Conservation (phyloP, 1,140 invertebrate genomes). For the Mercenaria mercenaria region DNA sequence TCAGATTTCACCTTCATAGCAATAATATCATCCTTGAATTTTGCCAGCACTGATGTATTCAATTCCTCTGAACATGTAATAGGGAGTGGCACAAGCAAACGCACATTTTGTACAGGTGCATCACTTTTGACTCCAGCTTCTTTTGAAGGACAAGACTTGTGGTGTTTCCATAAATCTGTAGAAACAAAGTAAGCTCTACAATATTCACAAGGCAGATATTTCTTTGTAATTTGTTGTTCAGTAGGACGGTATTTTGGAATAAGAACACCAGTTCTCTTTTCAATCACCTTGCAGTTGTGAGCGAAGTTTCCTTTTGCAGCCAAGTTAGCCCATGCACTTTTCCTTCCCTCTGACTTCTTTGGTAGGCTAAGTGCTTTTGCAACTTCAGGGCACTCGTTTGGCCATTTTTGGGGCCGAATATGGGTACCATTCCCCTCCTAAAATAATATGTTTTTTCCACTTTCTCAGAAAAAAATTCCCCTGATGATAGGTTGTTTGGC, state of each 20-base stretch:
- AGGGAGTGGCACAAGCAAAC: neutral
- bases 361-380: neutral
- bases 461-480: too few species aligned
- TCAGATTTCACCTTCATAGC: neutral
- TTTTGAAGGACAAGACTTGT: neutral
- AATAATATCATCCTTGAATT: conserved; percentile 17
- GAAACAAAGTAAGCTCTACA: neutral
- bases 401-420: too few species aligned
- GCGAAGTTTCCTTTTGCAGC: neutral
- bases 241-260: conserved; percentile 36
- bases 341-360: neutral
- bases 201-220: conserved; percentile 25
- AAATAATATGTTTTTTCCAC: too few species aligned
- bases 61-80: neutral
- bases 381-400: too few species aligned
- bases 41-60: neutral
- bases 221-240: neutral
- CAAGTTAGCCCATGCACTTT: neutral
- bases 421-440: too few species aligned
- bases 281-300: conserved; percentile 12
- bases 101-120: conserved; percentile 5
- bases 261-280: neutral
- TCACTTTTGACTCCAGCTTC: neutral
- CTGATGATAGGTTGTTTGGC: too few species aligned
- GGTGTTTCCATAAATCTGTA: conserved; percentile 26